Percentiles rank a stretch among this genome's conserved stretches.
These are phyloP conservation scores for Polymixis lichenea DNA, from an alignment of 2,888 invertebrate species.

Conservation along the genomic window DNA sequence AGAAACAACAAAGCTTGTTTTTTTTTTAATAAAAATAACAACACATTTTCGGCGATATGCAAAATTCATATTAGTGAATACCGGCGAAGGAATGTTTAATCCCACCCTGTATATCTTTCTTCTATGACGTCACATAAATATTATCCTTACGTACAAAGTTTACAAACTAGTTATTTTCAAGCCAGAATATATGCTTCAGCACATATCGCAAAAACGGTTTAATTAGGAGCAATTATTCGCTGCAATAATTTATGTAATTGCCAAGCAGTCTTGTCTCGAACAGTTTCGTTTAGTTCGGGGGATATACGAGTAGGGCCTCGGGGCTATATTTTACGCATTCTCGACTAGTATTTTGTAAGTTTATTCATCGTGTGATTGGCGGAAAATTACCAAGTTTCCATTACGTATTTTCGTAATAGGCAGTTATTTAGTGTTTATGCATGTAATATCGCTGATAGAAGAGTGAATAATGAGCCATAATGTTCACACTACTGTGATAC, in stretches of 20 bases:
- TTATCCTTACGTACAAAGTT: not conserved
- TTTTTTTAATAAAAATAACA: not conserved
- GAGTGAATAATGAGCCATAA: too few species aligned
- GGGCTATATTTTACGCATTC: conserved; percentile 9
- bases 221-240: conserved; percentile 64
- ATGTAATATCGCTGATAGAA: not conserved
- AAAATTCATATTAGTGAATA: conserved; percentile 32
- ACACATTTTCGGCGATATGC: conserved; percentile 7
- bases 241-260: conserved; percentile 65
- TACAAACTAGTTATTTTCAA: conserved; percentile 26
- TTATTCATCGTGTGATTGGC: conserved; percentile 10
- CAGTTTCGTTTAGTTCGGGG: conserved; percentile 24
- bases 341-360: conserved; percentile 14
- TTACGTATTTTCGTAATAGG: not conserved
- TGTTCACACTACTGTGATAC: too few species aligned
- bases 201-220: conserved; percentile 45
- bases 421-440: too few species aligned
- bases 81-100: conserved; percentile 44
- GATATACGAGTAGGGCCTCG: not conserved
- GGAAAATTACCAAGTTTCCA: not conserved
- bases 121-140: conserved; percentile 29
- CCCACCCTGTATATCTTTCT: conserved; percentile 21
- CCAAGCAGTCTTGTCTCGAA: conserved; percentile 47
- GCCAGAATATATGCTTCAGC: conserved; percentile 14
- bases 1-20: not conserved